Conservation (phyloP, 2,888 invertebrate genomes). For the Saturnia pavonia region DNA sequence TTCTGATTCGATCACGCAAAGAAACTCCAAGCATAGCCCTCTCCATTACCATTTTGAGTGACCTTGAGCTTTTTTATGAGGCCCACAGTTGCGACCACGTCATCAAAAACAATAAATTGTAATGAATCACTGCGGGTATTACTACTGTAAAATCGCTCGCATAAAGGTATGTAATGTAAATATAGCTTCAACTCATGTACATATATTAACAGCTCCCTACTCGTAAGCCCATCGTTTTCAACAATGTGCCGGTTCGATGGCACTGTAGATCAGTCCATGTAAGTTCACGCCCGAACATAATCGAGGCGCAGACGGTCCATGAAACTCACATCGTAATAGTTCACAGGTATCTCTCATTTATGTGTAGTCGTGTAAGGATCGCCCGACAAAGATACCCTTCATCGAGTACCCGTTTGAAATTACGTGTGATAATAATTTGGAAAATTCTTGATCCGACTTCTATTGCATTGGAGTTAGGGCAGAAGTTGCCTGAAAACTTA, state of each 20-base stretch:
- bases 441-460: background rate
- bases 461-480: background rate
- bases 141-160: background rate
- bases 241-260: slow-evolving; percentile 34
- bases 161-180: background rate
- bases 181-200: background rate
- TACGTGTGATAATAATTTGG: background rate
- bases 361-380: slow-evolving; percentile 15
- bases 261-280: slow-evolving; percentile 41
- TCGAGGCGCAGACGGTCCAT: slow-evolving; percentile 46
- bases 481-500: too few species aligned
- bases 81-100: too few species aligned
- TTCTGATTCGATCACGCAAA: too few species aligned
- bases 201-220: background rate
- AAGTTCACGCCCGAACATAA: slow-evolving; percentile 26
- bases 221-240: slow-evolving; percentile 28
- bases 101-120: background rate
- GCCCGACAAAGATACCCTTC: background rate
- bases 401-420: background rate
- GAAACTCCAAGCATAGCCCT: too few species aligned
- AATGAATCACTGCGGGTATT: background rate
- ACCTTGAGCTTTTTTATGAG: too few species aligned
- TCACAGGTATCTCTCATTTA: slow-evolving; percentile 34
- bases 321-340: slow-evolving; percentile 48
- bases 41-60: too few species aligned